A percentile compares a stretch with the other conserved stretches of the same genome.
These are phyloP conservation scores for Andrena bucephala DNA, from an alignment of 2,888 invertebrate species.

Conservation along the genomic window DNA sequence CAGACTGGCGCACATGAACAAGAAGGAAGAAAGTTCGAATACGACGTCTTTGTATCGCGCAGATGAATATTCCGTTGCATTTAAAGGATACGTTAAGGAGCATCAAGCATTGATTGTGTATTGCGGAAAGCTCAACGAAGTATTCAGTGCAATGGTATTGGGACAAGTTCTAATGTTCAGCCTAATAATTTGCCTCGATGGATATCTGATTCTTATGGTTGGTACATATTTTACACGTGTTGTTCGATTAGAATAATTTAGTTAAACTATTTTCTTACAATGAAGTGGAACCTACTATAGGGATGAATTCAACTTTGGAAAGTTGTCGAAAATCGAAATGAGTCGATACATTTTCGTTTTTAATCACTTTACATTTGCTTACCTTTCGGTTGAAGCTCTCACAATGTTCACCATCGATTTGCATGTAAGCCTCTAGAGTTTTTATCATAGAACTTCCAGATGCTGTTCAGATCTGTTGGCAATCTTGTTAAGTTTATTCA, in stretches of 20 bases:
- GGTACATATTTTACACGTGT: not conserved
- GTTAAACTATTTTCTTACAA: not conserved
- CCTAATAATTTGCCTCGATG: not conserved
- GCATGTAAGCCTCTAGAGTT: too few relatives aligned
- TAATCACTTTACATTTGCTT: too few relatives aligned
- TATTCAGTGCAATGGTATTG: not conserved
- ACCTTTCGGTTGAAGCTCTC: too few relatives aligned
- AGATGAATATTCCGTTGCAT: not conserved
- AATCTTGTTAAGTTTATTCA: too few relatives aligned
- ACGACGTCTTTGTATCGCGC: too few relatives aligned
- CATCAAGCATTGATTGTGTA: not conserved
- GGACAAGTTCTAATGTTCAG: not conserved
- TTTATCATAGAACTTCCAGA: too few relatives aligned
- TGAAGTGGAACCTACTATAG: not conserved
- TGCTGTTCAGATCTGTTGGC: too few relatives aligned
- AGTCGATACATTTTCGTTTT: too few relatives aligned
- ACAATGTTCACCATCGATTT: too few relatives aligned
- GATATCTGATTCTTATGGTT: not conserved
- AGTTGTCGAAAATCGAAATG: too few relatives aligned
- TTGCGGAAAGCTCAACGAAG: not conserved
- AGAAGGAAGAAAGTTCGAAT: not conserved
- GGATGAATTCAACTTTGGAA: too few relatives aligned
- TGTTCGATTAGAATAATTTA: not conserved
- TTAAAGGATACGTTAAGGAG: not conserved
- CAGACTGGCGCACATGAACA: not conserved